Conservation (phyloP, 1,140 invertebrate species). For the Coenobita brevimanus region DNA sequence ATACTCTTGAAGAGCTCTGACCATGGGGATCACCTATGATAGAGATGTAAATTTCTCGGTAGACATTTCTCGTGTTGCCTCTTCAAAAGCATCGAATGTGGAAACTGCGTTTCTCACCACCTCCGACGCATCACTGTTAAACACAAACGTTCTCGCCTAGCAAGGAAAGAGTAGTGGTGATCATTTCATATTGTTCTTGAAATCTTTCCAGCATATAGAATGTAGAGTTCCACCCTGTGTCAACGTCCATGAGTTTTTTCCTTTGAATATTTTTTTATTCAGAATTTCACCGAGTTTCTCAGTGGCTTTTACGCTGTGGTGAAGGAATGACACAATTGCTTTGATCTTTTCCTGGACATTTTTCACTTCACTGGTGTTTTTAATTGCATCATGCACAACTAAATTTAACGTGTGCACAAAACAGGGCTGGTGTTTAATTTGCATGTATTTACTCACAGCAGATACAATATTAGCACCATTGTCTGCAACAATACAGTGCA, state of each 20-base stretch:
- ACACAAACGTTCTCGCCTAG: too few species aligned
- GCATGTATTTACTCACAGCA: background rate
- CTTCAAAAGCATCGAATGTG: too few species aligned
- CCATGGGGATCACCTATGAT: too few species aligned
- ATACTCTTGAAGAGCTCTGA: too few species aligned
- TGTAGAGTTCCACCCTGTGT: background rate
- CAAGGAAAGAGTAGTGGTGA: too few species aligned
- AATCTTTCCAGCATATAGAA: too few species aligned
- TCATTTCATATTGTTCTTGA: background rate
- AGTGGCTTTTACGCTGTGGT: constrained; percentile 12
- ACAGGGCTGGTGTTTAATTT: background rate
- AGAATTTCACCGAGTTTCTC: background rate
- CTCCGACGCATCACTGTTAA: too few species aligned
- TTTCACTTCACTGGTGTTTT: background rate
- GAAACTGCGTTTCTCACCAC: too few species aligned
- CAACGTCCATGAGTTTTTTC: constrained; percentile 3
- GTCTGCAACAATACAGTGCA: background rate
- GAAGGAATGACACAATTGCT: background rate
- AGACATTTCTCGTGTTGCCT: too few species aligned
- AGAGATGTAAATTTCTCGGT: too few species aligned
- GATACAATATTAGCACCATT: constrained; percentile 4
- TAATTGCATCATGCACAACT: constrained; percentile 26
- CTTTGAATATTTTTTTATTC: background rate
- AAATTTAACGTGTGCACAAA: constrained; percentile 17
- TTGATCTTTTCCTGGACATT: constrained; percentile 8